Percentiles rank a stretch among this genome's conserved stretches.
phyloP scores from a whole-genome alignment of 2,113 vertebrate genomes.

The Peromyscus maniculatus region DNA sequence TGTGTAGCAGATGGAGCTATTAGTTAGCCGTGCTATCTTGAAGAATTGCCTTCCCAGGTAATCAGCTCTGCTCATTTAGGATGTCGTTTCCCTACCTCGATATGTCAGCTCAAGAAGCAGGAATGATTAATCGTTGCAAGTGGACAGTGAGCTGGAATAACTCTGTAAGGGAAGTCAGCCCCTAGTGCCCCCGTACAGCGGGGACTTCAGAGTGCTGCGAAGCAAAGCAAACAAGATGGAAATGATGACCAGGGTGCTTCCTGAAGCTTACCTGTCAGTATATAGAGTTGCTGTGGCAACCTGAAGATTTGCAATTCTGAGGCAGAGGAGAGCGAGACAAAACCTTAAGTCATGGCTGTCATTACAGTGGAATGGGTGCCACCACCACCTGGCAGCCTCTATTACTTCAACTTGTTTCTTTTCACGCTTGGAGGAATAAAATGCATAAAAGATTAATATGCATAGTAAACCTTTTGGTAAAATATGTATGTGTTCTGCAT shows the following conservation, averaged over 20 bases:
- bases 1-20: slow-evolving; percentile 91
- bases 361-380: slow-evolving; percentile 70
- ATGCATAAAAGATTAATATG: slow-evolving; percentile 72
- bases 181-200: slow-evolving; percentile 66
- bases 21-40: slow-evolving; percentile 89
- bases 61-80: slow-evolving; percentile 92
- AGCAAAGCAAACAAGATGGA: slow-evolving; percentile 83
- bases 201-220: slow-evolving; percentile 80
- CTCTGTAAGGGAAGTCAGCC: slow-evolving; percentile 77
- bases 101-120: slow-evolving; percentile 87
- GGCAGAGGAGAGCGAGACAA: slow-evolving; percentile 78
- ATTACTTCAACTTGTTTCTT: slow-evolving; percentile 72
- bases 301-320: slow-evolving; percentile 82
- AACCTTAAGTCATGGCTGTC: slow-evolving; percentile 76
- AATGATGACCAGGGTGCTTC: slow-evolving; percentile 82
- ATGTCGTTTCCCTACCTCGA: slow-evolving; percentile 88
- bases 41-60: slow-evolving; percentile 94
- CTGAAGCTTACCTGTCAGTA: slow-evolving; percentile 75
- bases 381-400: slow-evolving; percentile 71
- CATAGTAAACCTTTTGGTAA: slow-evolving; percentile 69
- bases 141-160: slow-evolving; percentile 84
- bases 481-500: slow-evolving; percentile 24
- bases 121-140: slow-evolving; percentile 88
- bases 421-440: slow-evolving; percentile 70
- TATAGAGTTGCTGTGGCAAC: slow-evolving; percentile 85